phyloP scores from a whole-genome alignment of 2,797 vertebrate genomes.

The Manis javanica region DNA sequence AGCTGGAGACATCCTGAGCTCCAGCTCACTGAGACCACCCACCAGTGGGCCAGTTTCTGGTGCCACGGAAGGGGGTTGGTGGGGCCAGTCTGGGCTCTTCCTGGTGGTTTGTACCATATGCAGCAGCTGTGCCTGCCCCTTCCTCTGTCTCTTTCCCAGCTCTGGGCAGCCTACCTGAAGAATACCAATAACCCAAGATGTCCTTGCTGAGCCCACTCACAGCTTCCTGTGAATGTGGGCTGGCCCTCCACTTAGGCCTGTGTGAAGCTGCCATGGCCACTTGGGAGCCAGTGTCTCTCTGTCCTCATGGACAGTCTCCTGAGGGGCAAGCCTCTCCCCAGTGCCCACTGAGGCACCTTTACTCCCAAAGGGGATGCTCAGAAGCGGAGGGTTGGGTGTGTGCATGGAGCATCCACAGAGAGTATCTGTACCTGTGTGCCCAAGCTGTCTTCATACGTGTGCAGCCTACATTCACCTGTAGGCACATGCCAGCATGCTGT shows the following conservation, averaged over 20 bases:
- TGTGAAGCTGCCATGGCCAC: background rate
- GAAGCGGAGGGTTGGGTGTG: background rate
- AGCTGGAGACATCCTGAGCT: background rate
- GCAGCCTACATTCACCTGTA: constrained; percentile 18
- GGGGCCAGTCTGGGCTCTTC: background rate
- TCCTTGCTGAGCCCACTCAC: constrained; percentile 10
- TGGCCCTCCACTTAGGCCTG: background rate
- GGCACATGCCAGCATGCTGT: background rate
- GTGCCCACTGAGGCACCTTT: background rate
- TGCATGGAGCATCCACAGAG: background rate
- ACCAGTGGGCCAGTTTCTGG: background rate
- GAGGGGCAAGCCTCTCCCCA: background rate
- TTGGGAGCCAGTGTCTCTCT: background rate
- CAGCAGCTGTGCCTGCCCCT: background rate
- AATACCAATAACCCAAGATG: constrained; percentile 22
- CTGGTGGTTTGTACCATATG: background rate
- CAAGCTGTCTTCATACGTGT: fast-evolving
- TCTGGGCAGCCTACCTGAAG: constrained; percentile 23
- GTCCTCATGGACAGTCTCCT: background rate
- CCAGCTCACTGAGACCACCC: background rate
- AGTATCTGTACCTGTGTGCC: background rate
- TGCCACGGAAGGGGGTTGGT: background rate
- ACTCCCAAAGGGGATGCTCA: background rate
- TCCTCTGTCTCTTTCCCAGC: constrained; percentile 5
- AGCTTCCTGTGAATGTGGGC: background rate